phyloP scores from a whole-genome alignment of 2,888 invertebrate genomes.

The Leptodirus hochenwartii region DNA sequence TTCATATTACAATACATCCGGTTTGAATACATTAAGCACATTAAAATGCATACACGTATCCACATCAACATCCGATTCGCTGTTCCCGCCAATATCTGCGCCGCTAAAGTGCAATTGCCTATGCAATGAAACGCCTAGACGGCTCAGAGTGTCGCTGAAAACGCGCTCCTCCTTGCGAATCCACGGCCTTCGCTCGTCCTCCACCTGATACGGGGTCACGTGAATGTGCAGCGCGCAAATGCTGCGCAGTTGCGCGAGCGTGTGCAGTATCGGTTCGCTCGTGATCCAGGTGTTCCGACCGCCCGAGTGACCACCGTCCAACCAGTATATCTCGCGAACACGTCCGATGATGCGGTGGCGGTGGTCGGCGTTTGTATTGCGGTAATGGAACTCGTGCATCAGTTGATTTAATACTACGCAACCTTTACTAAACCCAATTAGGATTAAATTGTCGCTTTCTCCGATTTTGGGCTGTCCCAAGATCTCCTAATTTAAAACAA shows the following conservation, averaged over 20 bases:
- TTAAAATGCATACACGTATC: conserved; percentile 62
- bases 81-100: no score
- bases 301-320: conserved; percentile 85
- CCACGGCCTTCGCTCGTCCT: conserved; percentile 64
- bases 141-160: conserved; percentile 48
- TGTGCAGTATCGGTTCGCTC: conserved; percentile 49
- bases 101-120: conserved; percentile 44
- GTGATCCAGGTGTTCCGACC: conserved; percentile 79
- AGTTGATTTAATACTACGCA: conserved; percentile 86
- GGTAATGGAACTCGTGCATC: conserved; percentile 65
- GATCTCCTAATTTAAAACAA: no score
- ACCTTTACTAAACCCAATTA: conserved; percentile 84
- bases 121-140: conserved; percentile 45
- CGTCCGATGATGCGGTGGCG: conserved; percentile 44
- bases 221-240: conserved; percentile 36
- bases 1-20: no score
- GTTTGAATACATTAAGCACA: conserved; percentile 46
- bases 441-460: conserved; percentile 30
- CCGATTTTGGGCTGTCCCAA: no score
- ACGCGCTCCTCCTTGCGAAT: conserved; percentile 65
- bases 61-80: conserved; percentile 27
- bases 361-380: conserved; percentile 44
- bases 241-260: conserved; percentile 51
- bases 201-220: conserved; percentile 81
- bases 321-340: conserved; percentile 68